Percentiles rank a stretch among this genome's conserved stretches.
phyloP scores from a whole-genome alignment of 2,888 invertebrate genomes.

The Eretmocerus hayati region DNA sequence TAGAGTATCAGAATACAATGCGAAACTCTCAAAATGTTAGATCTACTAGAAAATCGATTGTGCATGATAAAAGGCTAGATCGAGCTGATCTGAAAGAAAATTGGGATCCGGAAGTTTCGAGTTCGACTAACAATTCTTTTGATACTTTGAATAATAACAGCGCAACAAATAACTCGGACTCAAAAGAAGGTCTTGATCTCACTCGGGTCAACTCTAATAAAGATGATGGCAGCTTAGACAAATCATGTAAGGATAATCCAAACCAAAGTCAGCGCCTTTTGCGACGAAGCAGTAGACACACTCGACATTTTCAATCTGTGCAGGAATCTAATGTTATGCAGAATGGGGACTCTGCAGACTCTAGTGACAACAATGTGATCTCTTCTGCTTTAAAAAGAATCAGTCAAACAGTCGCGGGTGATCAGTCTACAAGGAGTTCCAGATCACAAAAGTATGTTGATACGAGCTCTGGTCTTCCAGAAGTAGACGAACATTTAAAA shows the following conservation, averaged over 20 bases:
- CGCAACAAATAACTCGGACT: constrained; percentile 2
- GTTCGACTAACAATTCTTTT: constrained; percentile 10
- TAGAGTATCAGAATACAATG: constrained; percentile 18
- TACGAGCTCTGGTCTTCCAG: neutral
- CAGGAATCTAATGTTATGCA: neutral
- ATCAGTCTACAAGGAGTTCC: constrained; percentile 4
- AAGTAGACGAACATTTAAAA: constrained; percentile 17
- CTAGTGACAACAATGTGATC: constrained; percentile 1
- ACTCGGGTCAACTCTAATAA: constrained; percentile 8
- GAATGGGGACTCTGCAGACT: constrained; percentile 8
- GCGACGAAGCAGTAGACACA: constrained; percentile 11
- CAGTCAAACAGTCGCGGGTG: neutral
- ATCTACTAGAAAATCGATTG: neutral
- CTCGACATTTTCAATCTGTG: constrained; percentile 17
- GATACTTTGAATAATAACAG: constrained; percentile 12
- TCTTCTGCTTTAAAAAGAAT: constrained; percentile 6
- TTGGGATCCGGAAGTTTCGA: constrained; percentile 28
- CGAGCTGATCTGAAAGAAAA: constrained; percentile 36
- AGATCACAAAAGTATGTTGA: constrained; percentile 6
- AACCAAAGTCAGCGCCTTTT: constrained; percentile 6
- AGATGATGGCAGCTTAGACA: constrained; percentile 2
- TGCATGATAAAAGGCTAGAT: neutral
- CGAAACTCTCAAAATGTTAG: constrained; percentile 1
- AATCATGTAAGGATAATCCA: constrained; percentile 4
- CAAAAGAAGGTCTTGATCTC: neutral